phyloP scores from a whole-genome alignment of 1,140 invertebrate genomes.

The Lycorma delicatula region DNA sequence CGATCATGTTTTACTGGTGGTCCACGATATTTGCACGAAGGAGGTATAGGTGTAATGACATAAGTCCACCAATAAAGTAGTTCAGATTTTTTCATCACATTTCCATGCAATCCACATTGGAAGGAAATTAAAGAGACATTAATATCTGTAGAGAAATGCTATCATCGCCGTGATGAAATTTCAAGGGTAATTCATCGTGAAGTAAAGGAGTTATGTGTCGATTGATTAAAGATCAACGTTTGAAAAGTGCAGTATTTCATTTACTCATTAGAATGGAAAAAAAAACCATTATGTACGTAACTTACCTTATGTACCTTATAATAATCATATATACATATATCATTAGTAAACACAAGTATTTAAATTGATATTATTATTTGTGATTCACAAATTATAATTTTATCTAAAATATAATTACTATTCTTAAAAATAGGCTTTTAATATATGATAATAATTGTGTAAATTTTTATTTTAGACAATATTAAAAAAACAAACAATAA shows the following conservation, averaged over 20 bases:
- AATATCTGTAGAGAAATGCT: conserved; percentile 28
- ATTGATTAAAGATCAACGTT: conserved; percentile 25
- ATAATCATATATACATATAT: no score
- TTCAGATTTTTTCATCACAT: conserved; percentile 40
- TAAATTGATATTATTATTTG: no score
- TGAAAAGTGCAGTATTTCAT: conserved; percentile 35
- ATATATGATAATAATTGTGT: no score
- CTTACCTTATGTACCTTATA: no score
- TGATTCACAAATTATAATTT: no score
- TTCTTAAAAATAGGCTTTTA: no score
- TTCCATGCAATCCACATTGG: conserved; percentile 44
- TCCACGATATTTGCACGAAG: conserved; percentile 41
- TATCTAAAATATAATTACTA: no score
- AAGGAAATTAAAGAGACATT: conserved; percentile 30
- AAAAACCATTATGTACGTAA: no score
- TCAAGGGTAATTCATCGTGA: conserved; percentile 19
- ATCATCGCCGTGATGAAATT: conserved; percentile 19
- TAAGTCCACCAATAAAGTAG: conserved; percentile 40
- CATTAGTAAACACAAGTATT: no score
- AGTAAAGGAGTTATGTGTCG: conserved; percentile 12
- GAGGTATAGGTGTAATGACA: conserved; percentile 41
- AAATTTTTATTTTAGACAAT: no score
- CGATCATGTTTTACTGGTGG: conserved; percentile 37
- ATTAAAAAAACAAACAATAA: no score
- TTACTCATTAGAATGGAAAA: conserved; percentile 45